Conservation (phyloP, 2,113 vertebrate genomes). For the Lycaon pictus region DNA sequence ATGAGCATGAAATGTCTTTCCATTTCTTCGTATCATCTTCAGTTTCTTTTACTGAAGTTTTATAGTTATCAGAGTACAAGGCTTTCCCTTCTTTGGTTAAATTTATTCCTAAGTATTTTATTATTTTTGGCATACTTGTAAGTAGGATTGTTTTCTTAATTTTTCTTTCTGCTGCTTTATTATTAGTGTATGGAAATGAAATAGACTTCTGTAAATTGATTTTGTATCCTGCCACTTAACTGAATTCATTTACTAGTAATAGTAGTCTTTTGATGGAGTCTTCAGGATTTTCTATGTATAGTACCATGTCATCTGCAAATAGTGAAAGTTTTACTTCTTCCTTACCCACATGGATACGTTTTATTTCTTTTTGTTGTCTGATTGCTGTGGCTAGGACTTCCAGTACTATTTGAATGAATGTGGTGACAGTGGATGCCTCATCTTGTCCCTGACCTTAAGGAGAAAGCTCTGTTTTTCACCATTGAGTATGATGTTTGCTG, state of each 20-base stretch:
- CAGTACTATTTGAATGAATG: neutral
- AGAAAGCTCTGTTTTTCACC: neutral
- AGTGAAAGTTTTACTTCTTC: neutral
- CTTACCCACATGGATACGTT: neutral
- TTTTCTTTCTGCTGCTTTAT: neutral
- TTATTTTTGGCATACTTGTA: neutral
- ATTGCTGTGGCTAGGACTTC: neutral
- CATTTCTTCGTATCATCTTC: neutral
- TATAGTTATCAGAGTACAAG: neutral
- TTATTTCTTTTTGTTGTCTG: neutral
- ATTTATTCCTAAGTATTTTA: neutral
- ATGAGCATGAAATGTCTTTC: neutral
- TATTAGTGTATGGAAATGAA: neutral
- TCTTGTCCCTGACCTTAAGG: neutral
- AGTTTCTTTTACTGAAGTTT: neutral
- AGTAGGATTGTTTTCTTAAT: neutral
- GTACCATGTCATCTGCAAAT: neutral
- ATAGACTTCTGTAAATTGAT: neutral
- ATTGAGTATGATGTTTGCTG: neutral
- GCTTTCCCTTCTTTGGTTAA: neutral
- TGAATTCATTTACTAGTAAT: neutral
- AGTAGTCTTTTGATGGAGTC: neutral
- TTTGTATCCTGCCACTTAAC: neutral
- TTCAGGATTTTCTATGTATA: neutral
- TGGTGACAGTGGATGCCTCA: neutral